Evolutionary conservation across 2,113 vertebrate species (phyloP).

Genomic region (Platysternon megacephalum): DNA sequence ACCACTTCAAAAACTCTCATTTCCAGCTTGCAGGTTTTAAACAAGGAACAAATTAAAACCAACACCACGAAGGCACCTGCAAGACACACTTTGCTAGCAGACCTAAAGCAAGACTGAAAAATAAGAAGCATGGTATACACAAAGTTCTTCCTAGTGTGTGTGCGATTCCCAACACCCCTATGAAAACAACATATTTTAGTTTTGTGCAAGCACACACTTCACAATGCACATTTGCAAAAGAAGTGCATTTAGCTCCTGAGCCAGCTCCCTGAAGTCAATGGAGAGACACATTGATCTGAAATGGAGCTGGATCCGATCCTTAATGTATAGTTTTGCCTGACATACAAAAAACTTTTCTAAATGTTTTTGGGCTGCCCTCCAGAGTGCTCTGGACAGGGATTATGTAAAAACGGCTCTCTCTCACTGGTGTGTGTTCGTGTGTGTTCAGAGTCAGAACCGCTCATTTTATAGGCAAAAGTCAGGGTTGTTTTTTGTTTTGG

Average conservation of each 20-base stretch:
- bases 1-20: background rate
- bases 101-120: background rate
- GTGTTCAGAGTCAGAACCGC: background rate
- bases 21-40: background rate
- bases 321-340: background rate
- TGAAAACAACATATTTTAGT: background rate
- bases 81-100: background rate
- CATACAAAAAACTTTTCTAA: background rate
- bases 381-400: background rate
- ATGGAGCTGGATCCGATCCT: background rate
- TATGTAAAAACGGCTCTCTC: background rate
- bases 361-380: background rate
- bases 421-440: background rate
- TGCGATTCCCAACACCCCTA: background rate
- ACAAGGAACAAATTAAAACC: conserved; percentile 30
- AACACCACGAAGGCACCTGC: conserved; percentile 22
- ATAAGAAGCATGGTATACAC: background rate
- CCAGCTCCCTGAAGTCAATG: background rate
- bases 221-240: background rate
- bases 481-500: no score
- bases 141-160: background rate
- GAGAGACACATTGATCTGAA: background rate
- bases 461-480: background rate
- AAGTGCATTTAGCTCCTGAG: background rate
- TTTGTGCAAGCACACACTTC: background rate